Conservation (phyloP, 2,888 invertebrate genomes). For the Papilio elwesi region DNA sequence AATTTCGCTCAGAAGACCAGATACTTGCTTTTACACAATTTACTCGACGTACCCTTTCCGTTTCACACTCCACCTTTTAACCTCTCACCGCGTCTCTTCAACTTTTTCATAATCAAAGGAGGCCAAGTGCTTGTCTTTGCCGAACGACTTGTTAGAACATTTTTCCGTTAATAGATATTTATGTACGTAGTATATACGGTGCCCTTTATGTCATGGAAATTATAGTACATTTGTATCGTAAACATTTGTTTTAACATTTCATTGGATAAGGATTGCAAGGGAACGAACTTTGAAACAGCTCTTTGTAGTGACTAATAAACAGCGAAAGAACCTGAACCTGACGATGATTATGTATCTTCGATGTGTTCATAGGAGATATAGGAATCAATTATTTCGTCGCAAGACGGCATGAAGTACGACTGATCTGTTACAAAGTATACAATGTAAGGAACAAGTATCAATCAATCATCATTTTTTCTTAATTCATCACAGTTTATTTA, state of each 20-base stretch:
- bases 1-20: background rate
- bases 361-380: too few species aligned
- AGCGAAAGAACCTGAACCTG: too few species aligned
- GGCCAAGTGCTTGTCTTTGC: slow-evolving; percentile 67
- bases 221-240: slow-evolving; percentile 1
- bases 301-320: too few species aligned
- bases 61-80: slow-evolving; percentile 65
- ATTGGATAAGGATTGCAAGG: too few species aligned
- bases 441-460: too few species aligned
- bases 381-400: too few species aligned
- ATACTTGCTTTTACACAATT: slow-evolving; percentile 59
- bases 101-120: slow-evolving; percentile 73
- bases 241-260: background rate
- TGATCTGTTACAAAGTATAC: too few species aligned
- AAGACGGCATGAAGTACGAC: too few species aligned
- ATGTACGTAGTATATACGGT: background rate
- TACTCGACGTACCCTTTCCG: slow-evolving; percentile 65
- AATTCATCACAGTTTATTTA: too few species aligned
- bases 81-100: slow-evolving; percentile 68
- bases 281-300: too few species aligned
- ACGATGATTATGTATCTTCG: too few species aligned
- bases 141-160: slow-evolving; percentile 59
- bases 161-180: slow-evolving; percentile 51
- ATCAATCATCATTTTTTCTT: too few species aligned
- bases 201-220: background rate